phyloP scores from a whole-genome alignment of 2,888 invertebrate species.

The Philopedon plagiatum region DNA sequence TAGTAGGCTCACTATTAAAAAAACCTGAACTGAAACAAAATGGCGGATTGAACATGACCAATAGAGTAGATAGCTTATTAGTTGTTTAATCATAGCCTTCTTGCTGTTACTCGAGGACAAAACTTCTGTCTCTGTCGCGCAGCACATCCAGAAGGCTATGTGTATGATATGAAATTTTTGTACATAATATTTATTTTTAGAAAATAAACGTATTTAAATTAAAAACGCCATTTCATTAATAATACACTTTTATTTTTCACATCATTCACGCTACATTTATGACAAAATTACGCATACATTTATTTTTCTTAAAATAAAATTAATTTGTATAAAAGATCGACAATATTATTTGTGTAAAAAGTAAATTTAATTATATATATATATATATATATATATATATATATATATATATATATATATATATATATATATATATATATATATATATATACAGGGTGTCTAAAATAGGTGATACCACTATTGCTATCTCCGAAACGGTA shows the following conservation, averaged over 20 bases:
- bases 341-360: not conserved
- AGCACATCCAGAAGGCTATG: too few species aligned
- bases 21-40: not conserved
- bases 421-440: too few species aligned
- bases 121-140: too few species aligned
- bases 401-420: not conserved
- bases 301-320: not conserved
- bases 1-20: too few species aligned
- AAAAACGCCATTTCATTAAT: not conserved
- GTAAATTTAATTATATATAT: not conserved
- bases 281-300: not conserved
- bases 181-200: conserved; percentile 27
- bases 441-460: too few species aligned
- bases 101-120: too few species aligned
- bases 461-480: too few species aligned
- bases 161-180: conserved; percentile 5
- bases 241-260: not conserved
- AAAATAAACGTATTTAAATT: conserved; percentile 2
- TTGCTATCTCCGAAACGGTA: too few species aligned
- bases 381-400: not conserved
- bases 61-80: conserved; percentile 28
- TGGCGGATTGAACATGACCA: not conserved
- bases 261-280: not conserved
- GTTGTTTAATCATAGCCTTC: too few species aligned
- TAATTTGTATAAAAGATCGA: conserved; percentile 1